Percentiles rank a stretch among this genome's conserved stretches.
These are phyloP conservation scores for Tinea semifulvella DNA, from an alignment of 2,888 invertebrate genomes.

Conservation along the genomic window DNA sequence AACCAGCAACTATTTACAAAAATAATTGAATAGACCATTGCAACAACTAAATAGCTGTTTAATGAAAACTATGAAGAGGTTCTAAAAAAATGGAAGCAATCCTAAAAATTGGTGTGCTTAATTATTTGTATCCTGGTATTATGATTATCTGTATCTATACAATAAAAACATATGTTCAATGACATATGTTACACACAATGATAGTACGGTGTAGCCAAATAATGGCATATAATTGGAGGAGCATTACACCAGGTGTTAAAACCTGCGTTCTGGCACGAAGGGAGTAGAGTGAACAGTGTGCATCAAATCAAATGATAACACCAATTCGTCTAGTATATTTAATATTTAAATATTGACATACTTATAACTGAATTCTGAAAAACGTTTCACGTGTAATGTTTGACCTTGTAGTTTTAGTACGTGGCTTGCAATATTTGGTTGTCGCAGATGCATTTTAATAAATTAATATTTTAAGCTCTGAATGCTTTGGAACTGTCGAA, in stretches of 20 bases:
- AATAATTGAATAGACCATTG: too few species aligned
- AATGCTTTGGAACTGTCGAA: conserved; percentile 25
- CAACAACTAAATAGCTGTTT: too few species aligned
- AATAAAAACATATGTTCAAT: neutral
- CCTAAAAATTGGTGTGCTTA: too few species aligned
- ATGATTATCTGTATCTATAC: too few species aligned
- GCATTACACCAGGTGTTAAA: conserved; percentile 30
- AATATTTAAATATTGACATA: conserved; percentile 5
- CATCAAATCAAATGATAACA: neutral
- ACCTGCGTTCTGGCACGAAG: neutral
- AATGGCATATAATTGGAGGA: conserved; percentile 30
- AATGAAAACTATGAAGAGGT: too few species aligned
- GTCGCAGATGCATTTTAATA: conserved; percentile 45
- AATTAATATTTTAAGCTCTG: conserved; percentile 29
- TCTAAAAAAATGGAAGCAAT: too few species aligned
- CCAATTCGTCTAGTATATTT: neutral
- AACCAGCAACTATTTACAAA: too few species aligned
- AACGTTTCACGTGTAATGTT: too few species aligned
- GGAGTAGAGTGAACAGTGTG: neutral
- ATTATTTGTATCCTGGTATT: too few species aligned
- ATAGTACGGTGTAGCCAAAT: conserved; percentile 19
- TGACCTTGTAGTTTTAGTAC: conserved; percentile 36
- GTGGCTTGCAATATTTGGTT: conserved; percentile 33
- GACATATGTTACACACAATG: neutral
- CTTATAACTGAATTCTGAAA: too few species aligned